Percentiles rank a stretch among this genome's conserved stretches.
Evolutionary conservation across 2,888 invertebrate species (phyloP).

Genomic region (Tuberolachnus salignus): DNA sequence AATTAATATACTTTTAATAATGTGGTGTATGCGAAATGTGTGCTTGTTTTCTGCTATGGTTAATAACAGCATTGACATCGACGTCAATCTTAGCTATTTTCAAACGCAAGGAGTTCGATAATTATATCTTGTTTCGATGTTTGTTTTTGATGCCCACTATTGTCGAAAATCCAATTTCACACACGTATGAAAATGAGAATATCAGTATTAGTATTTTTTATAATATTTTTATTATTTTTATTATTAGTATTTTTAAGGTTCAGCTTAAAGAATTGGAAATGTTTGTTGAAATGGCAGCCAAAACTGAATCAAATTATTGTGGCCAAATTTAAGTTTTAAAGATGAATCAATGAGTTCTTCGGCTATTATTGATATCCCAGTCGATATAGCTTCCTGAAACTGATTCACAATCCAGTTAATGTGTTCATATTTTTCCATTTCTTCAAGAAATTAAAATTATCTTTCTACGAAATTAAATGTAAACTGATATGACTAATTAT

Average conservation of each 20-base stretch:
- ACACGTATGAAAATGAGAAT: constrained; percentile 1
- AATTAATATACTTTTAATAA: neutral
- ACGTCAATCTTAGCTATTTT: neutral
- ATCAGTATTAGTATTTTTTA: no score
- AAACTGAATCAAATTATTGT: constrained; percentile 1
- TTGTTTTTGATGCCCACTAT: neutral
- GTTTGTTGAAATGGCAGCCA: neutral
- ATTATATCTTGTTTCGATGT: neutral
- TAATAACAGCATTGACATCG: no score
- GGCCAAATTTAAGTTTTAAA: constrained; percentile 5
- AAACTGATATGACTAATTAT: constrained; percentile 2
- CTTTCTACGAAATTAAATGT: constrained; percentile 27
- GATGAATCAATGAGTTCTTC: neutral
- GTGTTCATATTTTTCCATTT: neutral
- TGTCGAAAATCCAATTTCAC: constrained; percentile 1
- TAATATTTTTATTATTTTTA: no score
- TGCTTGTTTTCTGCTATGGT: neutral
- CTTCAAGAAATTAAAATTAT: constrained; percentile 26
- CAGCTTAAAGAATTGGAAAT: neutral
- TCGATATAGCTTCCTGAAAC: neutral
- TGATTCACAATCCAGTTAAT: constrained; percentile 14
- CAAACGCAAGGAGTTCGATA: neutral
- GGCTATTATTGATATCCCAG: no score
- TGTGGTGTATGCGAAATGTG: neutral
- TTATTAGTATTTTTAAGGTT: neutral